Conservation (phyloP, 2,888 invertebrate species). For the Diaphora mendica region DNA sequence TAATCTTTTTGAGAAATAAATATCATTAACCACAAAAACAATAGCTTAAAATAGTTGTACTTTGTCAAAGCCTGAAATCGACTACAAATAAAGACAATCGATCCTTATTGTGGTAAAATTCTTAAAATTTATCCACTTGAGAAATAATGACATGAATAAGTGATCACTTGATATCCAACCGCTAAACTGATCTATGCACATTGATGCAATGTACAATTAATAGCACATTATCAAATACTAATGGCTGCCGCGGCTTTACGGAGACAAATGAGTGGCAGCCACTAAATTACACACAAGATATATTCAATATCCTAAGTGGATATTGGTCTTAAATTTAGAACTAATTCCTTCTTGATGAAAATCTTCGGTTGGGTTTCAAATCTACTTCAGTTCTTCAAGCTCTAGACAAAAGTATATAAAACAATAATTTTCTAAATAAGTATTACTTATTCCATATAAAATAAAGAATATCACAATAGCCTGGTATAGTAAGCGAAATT, state of each 20-base stretch:
- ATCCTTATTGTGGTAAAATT: not conserved
- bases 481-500: no score
- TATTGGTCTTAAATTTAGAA: constrained; percentile 1
- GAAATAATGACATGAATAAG: not conserved
- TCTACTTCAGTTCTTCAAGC: not conserved
- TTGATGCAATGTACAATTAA: constrained; percentile 40
- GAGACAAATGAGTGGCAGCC: constrained; percentile 33
- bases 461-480: no score
- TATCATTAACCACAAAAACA: no score
- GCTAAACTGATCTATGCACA: constrained; percentile 25
- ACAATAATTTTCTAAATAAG: no score
- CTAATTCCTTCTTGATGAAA: not conserved
- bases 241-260: constrained; percentile 26
- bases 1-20: no score
- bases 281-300: constrained; percentile 29
- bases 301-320: constrained; percentile 14
- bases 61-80: not conserved
- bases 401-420: not conserved
- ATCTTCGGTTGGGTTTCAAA: not conserved
- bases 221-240: constrained; percentile 44
- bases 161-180: constrained; percentile 24
- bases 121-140: not conserved
- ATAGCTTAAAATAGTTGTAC: not conserved
- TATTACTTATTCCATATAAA: no score
- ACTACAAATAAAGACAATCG: not conserved